Evolutionary conservation across 2,113 vertebrate genomes (phyloP).

Genomic region (Tapirus terrestris): DNA sequence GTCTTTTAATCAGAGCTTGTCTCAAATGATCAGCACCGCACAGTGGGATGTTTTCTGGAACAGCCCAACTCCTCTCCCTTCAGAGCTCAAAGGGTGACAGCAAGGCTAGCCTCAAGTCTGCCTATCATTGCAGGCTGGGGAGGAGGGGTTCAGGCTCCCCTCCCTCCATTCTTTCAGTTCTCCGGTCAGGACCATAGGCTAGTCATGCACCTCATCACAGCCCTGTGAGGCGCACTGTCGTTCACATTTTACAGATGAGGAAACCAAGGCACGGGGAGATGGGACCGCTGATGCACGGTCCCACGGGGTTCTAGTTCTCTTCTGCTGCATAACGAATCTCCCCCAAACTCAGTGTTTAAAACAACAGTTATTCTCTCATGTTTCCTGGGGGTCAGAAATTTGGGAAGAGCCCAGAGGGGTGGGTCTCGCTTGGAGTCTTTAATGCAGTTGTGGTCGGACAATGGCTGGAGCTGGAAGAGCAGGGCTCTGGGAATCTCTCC

Average conservation of each 20-base stretch:
- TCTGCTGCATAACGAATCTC: not conserved
- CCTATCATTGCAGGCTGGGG: not conserved
- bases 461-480: not conserved
- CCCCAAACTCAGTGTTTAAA: not conserved
- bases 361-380: not conserved
- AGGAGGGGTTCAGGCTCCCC: not conserved
- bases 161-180: not conserved
- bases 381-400: not conserved
- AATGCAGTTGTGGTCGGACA: not conserved
- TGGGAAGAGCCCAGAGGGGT: not conserved
- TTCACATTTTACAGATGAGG: not conserved
- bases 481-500: not conserved
- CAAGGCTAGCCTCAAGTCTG: not conserved
- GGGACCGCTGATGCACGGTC: not conserved
- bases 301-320: not conserved
- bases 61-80: not conserved
- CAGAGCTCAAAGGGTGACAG: not conserved
- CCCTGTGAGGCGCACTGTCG: not conserved
- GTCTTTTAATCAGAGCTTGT: constrained; percentile 10
- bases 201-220: not conserved
- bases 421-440: not conserved
- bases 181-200: rapidly evolving
- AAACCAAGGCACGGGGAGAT: not conserved
- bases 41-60: not conserved
- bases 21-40: not conserved